These are phyloP conservation scores for Pangasius macronema DNA, from an alignment of 2,797 vertebrate genomes.

Conservation along the genomic window DNA sequence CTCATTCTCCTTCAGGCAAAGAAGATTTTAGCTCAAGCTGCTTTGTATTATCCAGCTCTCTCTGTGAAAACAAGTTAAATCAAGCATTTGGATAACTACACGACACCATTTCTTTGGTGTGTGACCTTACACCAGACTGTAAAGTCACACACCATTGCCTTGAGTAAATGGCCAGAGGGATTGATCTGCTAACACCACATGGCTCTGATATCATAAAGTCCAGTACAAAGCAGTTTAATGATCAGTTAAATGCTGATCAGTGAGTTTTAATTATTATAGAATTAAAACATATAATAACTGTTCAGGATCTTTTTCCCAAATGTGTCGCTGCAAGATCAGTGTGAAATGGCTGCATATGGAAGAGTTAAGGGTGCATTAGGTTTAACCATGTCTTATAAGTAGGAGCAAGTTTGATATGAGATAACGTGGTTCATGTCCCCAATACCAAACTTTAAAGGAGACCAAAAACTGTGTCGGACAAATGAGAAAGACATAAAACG, in stretches of 20 bases:
- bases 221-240: conserved; percentile 20
- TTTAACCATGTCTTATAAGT: neutral
- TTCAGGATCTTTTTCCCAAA: neutral
- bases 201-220: conserved; percentile 30
- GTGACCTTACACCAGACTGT: conserved; percentile 20
- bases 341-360: neutral
- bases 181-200: conserved; percentile 35
- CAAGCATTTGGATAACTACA: conserved; percentile 35
- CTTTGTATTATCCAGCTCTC: neutral
- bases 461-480: too few species aligned
- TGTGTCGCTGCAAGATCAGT: neutral
- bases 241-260: conserved; percentile 21
- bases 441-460: too few species aligned
- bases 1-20: neutral
- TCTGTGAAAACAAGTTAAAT: conserved; percentile 44
- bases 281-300: neutral
- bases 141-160: conserved; percentile 54
- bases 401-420: too few species aligned
- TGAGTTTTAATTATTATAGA: conserved; percentile 37
- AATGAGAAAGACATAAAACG: too few species aligned
- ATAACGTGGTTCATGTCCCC: too few species aligned
- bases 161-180: conserved; percentile 46
- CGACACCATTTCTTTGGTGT: conserved; percentile 9
- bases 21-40: neutral
- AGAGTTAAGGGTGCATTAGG: neutral